Conservation (phyloP, 92 coral and sea anemone genomes). For the Plumapathes pennacea region DNA sequence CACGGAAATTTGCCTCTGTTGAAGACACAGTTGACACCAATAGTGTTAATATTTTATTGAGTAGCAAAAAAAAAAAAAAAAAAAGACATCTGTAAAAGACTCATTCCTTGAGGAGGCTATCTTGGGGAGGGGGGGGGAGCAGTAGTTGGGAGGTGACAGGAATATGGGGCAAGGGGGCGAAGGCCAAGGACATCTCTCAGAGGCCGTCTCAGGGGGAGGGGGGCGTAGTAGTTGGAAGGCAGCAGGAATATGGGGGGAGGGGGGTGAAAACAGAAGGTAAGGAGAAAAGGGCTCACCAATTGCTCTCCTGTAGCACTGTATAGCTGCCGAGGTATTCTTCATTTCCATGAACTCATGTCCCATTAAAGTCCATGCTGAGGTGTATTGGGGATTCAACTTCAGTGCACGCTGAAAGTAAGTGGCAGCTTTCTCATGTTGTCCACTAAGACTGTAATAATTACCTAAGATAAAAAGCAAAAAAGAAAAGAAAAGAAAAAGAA, state of each 20-base stretch:
- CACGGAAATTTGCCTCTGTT: conserved; percentile 80
- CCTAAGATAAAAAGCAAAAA: conserved; percentile 38
- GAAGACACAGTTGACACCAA: conserved; percentile 5
- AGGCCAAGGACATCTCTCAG: no score
- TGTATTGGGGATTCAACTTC: conserved; percentile 88
- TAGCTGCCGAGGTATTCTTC: conserved; percentile 94
- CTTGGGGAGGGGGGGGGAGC: no score
- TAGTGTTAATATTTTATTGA: background rate
- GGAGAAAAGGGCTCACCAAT: conserved; percentile 48
- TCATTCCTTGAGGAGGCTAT: no score
- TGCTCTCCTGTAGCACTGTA: conserved; percentile 93
- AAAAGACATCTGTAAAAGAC: no score
- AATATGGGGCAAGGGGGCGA: no score
- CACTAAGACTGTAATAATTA: conserved; percentile 90
- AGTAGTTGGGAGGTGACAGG: no score
- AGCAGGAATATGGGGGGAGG: no score
- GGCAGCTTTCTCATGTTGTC: conserved; percentile 91
- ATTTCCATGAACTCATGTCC: conserved; percentile 97
- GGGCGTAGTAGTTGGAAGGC: no score
- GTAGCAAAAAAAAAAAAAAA: no score
- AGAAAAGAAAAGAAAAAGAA: background rate
- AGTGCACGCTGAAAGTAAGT: conserved; percentile 92
- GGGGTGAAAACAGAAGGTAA: no score
- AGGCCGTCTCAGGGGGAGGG: no score
- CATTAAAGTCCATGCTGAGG: conserved; percentile 96